Base-by-base conservation (phyloP, 2,797 vertebrate genomes). In the Enteromius viviparus region DNA sequence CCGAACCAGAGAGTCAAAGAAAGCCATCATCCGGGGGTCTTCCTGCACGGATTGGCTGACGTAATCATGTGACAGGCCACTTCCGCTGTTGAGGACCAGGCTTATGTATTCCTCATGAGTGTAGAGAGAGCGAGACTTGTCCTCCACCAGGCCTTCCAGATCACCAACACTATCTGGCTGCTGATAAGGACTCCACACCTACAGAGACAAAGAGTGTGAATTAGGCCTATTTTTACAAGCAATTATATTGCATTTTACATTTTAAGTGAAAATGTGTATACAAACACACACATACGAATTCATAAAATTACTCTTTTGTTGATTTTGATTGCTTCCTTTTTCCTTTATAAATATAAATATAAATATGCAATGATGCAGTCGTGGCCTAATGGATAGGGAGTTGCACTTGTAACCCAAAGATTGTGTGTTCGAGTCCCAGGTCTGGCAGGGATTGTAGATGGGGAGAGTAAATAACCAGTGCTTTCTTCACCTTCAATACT, bases 1-100 rank as follows among this genome's bases (percentile, higher is more conserved):
- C 4, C 98, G 96, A 72, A 99, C 98, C 23, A 99, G 90, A 0
- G 98, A 99, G 91, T 99, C 98, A 34, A 99, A 99, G 88, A 99
- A 99, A 19, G 98, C 98, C 98, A 99, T 99, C 98, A 99, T 99
- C 80, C 98, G 94, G 0, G 98, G 98, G 84, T 99, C 98, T 84
- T 99, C 98, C 91, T 98, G 97, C 79, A 98, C 96, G 0, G 98
- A 99, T 86, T 99, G 98, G 92, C 97, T 98, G 90, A 97, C 96
- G 11, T 99, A 99, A 91, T 99, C 98, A 3, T 99, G 98, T 17
- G 98, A 98, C 88, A 99, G 92, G 4, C 98, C 98, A 58, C 96
- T 99, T 66, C 98, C 97, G 5, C 98, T 99, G 93, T 98, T 99
- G 68, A 99, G 90, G 84, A 99, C 98, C 78, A 99, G 96, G 90